These are phyloP conservation scores for Drosophila ezoana DNA, from an alignment of 2,888 invertebrate species.

Conservation along the genomic window DNA sequence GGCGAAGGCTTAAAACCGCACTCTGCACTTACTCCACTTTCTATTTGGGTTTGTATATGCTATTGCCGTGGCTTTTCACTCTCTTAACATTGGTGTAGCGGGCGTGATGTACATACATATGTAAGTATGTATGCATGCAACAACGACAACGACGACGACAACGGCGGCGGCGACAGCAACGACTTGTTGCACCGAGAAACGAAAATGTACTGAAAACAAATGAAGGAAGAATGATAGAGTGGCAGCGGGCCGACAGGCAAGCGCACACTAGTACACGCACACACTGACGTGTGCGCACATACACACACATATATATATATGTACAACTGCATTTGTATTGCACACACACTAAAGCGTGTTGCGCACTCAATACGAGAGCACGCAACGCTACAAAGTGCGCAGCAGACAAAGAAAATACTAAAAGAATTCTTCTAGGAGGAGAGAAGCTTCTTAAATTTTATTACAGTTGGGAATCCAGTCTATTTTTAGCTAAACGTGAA, in stretches of 20 bases:
- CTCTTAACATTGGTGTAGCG: constrained; percentile 26
- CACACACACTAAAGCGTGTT: constrained; percentile 32
- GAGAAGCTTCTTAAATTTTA: constrained; percentile 3
- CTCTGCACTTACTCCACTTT: constrained; percentile 69
- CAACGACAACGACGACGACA: constrained; percentile 1
- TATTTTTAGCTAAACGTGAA: constrained; percentile 21
- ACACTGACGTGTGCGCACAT: background rate
- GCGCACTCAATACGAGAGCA: constrained; percentile 27
- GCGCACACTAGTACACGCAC: constrained; percentile 3
- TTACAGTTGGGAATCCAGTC: constrained; percentile 12
- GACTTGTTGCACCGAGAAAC: constrained; percentile 77
- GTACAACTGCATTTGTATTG: constrained; percentile 7
- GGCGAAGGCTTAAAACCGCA: constrained; percentile 14
- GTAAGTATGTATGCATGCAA: constrained; percentile 15
- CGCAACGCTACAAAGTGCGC: constrained; percentile 4
- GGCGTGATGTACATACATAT: constrained; percentile 24
- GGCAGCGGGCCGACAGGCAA: constrained; percentile 23
- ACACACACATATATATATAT: constrained; percentile 4
- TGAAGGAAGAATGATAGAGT: constrained; percentile 68
- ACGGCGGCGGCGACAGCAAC: constrained; percentile 38
- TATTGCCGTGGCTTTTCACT: constrained; percentile 33
- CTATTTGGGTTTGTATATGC: constrained; percentile 45
- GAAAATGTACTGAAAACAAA: constrained; percentile 67
- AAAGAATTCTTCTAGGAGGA: constrained; percentile 58
- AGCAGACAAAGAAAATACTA: constrained; percentile 47